These are phyloP conservation scores for Hippopotamus amphibius DNA, from an alignment of 2,113 vertebrate species.

Conservation along the genomic window DNA sequence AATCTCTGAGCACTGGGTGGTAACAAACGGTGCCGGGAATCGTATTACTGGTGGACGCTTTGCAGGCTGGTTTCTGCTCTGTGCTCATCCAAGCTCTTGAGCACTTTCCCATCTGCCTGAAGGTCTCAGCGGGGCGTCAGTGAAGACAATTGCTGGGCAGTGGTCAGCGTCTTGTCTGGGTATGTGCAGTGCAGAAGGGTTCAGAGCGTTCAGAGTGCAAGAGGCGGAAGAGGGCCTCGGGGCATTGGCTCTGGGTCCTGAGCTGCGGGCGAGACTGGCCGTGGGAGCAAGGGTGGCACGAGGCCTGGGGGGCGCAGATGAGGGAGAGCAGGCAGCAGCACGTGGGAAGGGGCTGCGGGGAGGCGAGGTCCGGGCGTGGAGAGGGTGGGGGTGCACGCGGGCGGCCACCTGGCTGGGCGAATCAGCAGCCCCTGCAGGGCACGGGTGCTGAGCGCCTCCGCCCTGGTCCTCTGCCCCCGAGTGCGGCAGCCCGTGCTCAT, in stretches of 20 bases:
- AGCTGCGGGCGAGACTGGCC: not conserved
- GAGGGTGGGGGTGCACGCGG: not conserved
- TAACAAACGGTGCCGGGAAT: too few species aligned
- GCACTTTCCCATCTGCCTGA: not conserved
- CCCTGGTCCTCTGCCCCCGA: not conserved
- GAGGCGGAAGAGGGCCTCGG: not conserved
- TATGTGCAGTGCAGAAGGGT: not conserved
- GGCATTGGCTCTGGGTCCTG: not conserved
- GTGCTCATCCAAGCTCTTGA: not conserved
- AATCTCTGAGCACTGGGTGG: not conserved
- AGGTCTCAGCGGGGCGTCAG: not conserved
- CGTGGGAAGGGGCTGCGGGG: not conserved
- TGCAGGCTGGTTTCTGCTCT: too few species aligned
- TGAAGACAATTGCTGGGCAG: fast-evolving
- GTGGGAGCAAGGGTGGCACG: not conserved
- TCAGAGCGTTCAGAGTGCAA: not conserved
- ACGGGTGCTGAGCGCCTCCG: not conserved
- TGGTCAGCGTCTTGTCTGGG: not conserved
- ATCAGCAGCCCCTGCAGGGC: not conserved
- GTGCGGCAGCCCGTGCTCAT: not conserved
- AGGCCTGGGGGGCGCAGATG: not conserved
- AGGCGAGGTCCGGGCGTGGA: not conserved
- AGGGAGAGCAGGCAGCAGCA: not conserved
- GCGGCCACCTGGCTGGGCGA: not conserved
- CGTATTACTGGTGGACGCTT: too few species aligned